A percentile compares a stretch with the other conserved stretches of the same genome.
phyloP scores from a whole-genome alignment of 2,888 invertebrate species.

The Sminthurides aquaticus region DNA sequence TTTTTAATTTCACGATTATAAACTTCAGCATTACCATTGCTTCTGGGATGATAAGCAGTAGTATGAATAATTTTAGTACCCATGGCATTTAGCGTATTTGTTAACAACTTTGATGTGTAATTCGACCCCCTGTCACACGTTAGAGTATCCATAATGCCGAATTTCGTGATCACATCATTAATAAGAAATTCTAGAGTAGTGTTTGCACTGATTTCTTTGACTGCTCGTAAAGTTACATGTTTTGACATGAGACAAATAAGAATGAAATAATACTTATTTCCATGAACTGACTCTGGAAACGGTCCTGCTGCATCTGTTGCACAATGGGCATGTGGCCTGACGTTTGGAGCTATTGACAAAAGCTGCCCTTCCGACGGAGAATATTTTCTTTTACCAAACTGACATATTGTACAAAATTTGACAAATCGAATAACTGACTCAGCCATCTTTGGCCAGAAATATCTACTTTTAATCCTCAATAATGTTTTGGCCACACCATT shows the following conservation, averaged over 20 bases:
- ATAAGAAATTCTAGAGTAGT: neutral
- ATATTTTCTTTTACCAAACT: neutral
- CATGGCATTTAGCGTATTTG: neutral
- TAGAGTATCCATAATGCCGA: neutral
- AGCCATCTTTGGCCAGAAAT: neutral
- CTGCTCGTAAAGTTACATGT: neutral
- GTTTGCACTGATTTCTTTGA: neutral
- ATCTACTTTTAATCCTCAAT: neutral
- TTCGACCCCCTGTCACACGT: neutral
- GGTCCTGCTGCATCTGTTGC: neutral
- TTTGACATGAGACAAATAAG: neutral
- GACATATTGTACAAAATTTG: neutral
- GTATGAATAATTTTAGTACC: neutral
- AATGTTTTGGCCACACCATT: neutral
- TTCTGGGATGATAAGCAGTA: neutral
- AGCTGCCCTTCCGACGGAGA: neutral
- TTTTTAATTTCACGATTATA: conserved; percentile 2
- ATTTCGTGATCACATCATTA: neutral
- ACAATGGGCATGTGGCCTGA: neutral
- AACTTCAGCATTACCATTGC: neutral
- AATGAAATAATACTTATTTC: neutral
- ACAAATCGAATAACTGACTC: neutral
- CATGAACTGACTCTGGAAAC: neutral
- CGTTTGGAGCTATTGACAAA: neutral
- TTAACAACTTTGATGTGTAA: neutral